These are phyloP conservation scores for Podotricha telesiphe DNA, from an alignment of 2,888 invertebrate genomes.

Conservation along the genomic window DNA sequence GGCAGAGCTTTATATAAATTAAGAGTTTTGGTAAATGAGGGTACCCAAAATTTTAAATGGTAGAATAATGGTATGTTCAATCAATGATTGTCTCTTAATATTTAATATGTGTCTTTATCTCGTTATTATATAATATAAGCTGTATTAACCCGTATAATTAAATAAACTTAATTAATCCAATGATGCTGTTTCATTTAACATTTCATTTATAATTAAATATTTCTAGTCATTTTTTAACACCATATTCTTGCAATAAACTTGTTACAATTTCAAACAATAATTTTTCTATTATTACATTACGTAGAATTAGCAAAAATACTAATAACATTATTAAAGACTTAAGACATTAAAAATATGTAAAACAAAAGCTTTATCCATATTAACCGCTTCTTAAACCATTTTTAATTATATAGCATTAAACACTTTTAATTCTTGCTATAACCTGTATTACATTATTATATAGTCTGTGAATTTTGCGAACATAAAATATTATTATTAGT, in stretches of 20 bases:
- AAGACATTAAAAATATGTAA: too few relatives aligned
- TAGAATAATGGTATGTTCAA: background rate
- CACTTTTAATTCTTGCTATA: background rate
- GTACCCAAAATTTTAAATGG: background rate
- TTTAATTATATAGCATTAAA: too few relatives aligned
- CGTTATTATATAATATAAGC: background rate
- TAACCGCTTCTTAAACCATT: too few relatives aligned
- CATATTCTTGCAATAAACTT: too few relatives aligned
- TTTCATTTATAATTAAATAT: background rate
- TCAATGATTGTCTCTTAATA: background rate
- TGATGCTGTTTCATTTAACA: background rate
- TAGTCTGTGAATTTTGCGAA: background rate
- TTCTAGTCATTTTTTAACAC: background rate
- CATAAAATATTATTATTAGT: background rate
- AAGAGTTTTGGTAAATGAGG: slow-evolving; percentile 6
- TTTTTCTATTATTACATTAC: too few relatives aligned
- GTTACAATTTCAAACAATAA: too few relatives aligned
- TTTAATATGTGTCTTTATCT: background rate
- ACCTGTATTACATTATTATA: background rate
- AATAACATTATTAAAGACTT: too few relatives aligned
- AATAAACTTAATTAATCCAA: background rate
- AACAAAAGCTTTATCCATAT: too few relatives aligned
- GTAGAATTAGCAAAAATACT: too few relatives aligned
- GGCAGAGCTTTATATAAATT: background rate
- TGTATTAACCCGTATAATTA: background rate